These are phyloP conservation scores for Papilio polytes DNA, from an alignment of 1,140 invertebrate species.

Conservation along the genomic window DNA sequence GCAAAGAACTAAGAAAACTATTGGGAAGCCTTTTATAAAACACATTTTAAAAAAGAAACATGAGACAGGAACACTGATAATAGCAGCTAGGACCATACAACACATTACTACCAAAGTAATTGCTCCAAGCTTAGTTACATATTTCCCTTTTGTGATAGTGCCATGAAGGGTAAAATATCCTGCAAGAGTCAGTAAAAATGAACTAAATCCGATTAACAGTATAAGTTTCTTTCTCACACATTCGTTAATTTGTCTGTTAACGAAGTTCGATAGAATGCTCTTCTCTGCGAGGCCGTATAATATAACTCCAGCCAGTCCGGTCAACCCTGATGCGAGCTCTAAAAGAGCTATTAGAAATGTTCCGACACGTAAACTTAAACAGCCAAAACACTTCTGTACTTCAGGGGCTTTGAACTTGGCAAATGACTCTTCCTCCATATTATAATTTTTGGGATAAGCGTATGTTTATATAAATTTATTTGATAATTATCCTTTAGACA, in stretches of 20 bases:
- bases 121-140: neutral
- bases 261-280: conserved; percentile 37
- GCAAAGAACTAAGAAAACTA: neutral
- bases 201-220: conserved; percentile 40
- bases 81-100: conserved; percentile 24
- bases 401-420: conserved; percentile 43
- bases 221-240: conserved; percentile 45
- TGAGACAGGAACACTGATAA: conserved; percentile 29
- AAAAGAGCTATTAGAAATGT: conserved; percentile 46
- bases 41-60: conserved; percentile 47
- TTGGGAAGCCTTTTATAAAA: conserved; percentile 44
- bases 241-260: conserved; percentile 14
- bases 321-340: conserved; percentile 40
- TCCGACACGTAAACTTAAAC: conserved; percentile 31
- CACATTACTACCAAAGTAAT: conserved; percentile 40
- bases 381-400: conserved; percentile 43
- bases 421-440: neutral
- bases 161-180: conserved; percentile 43
- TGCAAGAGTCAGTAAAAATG: conserved; percentile 43
- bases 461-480: neutral
- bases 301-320: conserved; percentile 42
- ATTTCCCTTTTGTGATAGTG: neutral
- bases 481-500: neutral
- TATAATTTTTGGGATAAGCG: neutral
- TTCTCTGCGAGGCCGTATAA: conserved; percentile 47